Evolutionary conservation across 92 coral and sea anemone genomes (phyloP).

Genomic region (Epizoanthus rinbou): DNA sequence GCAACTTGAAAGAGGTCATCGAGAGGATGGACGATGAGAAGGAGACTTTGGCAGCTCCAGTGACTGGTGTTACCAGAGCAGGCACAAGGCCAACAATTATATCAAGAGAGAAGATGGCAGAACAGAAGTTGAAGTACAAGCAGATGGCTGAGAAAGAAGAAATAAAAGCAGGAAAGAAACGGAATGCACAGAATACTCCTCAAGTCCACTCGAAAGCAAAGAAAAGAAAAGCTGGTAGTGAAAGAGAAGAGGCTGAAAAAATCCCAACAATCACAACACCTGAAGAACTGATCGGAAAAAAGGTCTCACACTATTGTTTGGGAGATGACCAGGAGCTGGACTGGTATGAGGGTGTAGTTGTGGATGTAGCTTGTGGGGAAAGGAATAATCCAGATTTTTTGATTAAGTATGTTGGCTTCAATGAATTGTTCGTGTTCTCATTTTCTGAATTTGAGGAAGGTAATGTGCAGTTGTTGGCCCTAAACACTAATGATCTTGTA

Average conservation of each 20-base stretch:
- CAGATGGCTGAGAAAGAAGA: constrained; percentile 25
- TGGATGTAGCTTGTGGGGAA: constrained; percentile 15
- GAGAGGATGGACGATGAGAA: constrained; percentile 8
- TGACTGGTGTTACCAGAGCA: background rate
- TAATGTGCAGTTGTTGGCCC: constrained; percentile 4
- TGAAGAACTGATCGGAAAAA: constrained; percentile 28
- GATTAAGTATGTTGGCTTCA: constrained; percentile 44
- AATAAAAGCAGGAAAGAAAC: constrained; percentile 40
- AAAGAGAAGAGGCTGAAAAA: background rate
- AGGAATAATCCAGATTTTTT: constrained; percentile 19
- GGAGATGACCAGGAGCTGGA: constrained; percentile 33
- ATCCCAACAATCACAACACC: background rate
- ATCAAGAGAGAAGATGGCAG: constrained; percentile 1
- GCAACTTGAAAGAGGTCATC: constrained; percentile 18
- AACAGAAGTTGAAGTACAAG: constrained; percentile 31
- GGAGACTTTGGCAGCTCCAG: constrained; percentile 13
- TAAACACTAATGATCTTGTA: constrained; percentile 17
- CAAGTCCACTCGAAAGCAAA: constrained; percentile 7
- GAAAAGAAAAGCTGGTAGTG: constrained; percentile 14
- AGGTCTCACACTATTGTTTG: constrained; percentile 30
- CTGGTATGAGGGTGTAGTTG: constrained; percentile 47
- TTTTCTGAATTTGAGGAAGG: constrained; percentile 35
- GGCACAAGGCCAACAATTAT: constrained; percentile 11
- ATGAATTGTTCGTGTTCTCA: constrained; percentile 14
- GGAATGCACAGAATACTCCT: background rate